Conservation (phyloP, 2,888 invertebrate species). For the Gandaritis pyraliata region DNA sequence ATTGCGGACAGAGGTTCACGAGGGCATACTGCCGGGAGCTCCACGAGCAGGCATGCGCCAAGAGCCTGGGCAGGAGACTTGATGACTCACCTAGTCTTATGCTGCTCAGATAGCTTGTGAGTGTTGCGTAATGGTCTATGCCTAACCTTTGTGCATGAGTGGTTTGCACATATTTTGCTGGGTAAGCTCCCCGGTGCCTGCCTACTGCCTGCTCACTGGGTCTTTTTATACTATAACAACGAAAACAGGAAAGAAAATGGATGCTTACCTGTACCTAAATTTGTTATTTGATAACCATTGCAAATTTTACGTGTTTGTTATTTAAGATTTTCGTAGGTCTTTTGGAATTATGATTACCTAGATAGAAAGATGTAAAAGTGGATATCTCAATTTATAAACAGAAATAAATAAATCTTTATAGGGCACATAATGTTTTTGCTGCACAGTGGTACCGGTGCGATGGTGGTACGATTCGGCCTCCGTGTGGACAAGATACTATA, state of each 20-base stretch:
- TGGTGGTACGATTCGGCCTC: slow-evolving; percentile 46
- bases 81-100: slow-evolving; percentile 56
- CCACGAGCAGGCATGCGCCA: slow-evolving; percentile 66
- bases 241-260: too few species aligned
- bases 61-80: slow-evolving; percentile 44
- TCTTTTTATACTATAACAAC: too few species aligned
- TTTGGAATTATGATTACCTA: too few species aligned
- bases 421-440: slow-evolving; percentile 54
- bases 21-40: slow-evolving; percentile 74
- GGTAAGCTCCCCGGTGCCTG: too few species aligned
- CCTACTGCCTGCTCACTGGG: too few species aligned
- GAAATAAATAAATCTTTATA: slow-evolving; percentile 29
- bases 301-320: too few species aligned
- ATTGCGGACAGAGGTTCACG: slow-evolving; percentile 69
- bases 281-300: too few species aligned
- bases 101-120: slow-evolving; percentile 52
- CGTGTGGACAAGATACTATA: slow-evolving; percentile 62
- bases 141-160: too few species aligned
- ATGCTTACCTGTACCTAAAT: too few species aligned
- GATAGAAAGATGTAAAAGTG: neutral
- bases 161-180: too few species aligned
- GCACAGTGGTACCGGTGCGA: slow-evolving; percentile 46
- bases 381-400: slow-evolving; percentile 23
- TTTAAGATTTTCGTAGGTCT: too few species aligned
- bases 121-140: neutral